Percentiles rank a stretch among this genome's conserved stretches.
These are phyloP conservation scores for Alethe diademata DNA, from an alignment of 2,113 vertebrate species.

Conservation along the genomic window DNA sequence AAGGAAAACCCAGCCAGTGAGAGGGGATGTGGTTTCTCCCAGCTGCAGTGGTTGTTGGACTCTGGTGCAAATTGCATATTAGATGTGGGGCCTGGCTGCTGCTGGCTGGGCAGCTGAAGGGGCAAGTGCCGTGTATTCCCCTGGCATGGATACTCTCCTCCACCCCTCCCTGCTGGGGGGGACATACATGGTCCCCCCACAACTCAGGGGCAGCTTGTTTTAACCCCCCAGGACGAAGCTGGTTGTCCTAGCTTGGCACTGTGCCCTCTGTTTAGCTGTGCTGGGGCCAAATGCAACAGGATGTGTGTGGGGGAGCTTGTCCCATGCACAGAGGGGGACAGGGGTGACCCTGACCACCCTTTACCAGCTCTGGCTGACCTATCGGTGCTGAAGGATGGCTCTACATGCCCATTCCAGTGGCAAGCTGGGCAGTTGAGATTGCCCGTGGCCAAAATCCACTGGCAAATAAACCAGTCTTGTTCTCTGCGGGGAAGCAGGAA, in stretches of 20 bases:
- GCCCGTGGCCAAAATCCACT: background rate
- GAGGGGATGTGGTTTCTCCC: constrained; percentile 26
- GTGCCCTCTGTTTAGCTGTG: background rate
- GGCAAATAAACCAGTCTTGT: background rate
- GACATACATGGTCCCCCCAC: fast-evolving
- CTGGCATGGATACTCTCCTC: background rate
- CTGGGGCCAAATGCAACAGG: background rate
- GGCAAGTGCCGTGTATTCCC: background rate
- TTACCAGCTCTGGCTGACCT: background rate
- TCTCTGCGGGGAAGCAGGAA: background rate
- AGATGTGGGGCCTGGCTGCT: background rate
- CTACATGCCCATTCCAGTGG: fast-evolving
- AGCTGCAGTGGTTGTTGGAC: background rate
- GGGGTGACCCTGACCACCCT: background rate
- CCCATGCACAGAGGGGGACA: background rate
- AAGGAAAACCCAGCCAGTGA: background rate
- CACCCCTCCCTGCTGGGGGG: background rate
- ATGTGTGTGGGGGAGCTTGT: background rate
- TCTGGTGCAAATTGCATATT: background rate
- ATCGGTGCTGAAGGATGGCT: fast-evolving
- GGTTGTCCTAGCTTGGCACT: background rate
- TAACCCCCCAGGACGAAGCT: background rate
- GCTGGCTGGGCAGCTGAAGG: background rate
- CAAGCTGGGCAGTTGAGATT: fast-evolving
- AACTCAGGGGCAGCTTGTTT: background rate